phyloP scores from a whole-genome alignment of 2,888 invertebrate genomes.

The Ceramica pisi region DNA sequence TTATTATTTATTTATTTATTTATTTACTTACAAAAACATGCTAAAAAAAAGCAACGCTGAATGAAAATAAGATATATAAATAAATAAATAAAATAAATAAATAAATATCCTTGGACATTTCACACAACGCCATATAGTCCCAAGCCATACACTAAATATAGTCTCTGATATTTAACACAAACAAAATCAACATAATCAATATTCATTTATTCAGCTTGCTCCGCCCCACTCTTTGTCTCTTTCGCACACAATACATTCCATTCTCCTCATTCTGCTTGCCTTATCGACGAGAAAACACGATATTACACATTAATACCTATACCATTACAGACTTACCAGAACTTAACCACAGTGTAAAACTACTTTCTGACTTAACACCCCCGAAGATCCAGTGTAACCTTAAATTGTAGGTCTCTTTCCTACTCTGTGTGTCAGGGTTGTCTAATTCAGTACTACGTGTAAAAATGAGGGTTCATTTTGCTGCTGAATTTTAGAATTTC shows the following conservation, averaged over 20 bases:
- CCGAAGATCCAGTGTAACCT: conserved; percentile 13
- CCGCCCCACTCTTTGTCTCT: conserved; percentile 71
- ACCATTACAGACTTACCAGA: conserved; percentile 39
- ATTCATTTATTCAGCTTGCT: conserved; percentile 72
- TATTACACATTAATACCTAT: conserved; percentile 80
- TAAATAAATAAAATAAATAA: too few species aligned
- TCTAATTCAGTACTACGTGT: conserved; percentile 72
- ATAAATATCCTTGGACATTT: too few species aligned
- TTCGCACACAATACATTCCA: conserved; percentile 77
- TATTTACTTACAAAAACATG: background rate
- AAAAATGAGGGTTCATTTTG: conserved; percentile 67
- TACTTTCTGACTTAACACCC: background rate
- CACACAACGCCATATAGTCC: too few species aligned
- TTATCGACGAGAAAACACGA: conserved; percentile 83
- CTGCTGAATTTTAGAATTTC: conserved; percentile 69
- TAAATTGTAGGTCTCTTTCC: background rate
- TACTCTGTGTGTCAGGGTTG: conserved; percentile 59
- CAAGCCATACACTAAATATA: too few species aligned
- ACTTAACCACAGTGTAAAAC: conserved; percentile 60
- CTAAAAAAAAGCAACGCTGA: conserved; percentile 39
- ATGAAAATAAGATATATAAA: too few species aligned
- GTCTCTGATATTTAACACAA: conserved; percentile 42
- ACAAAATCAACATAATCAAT: conserved; percentile 67
- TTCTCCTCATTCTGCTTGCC: conserved; percentile 77
- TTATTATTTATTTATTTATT: too few species aligned